phyloP scores from a whole-genome alignment of 2,888 invertebrate genomes.

The Parapristionchus giblindavisi region DNA sequence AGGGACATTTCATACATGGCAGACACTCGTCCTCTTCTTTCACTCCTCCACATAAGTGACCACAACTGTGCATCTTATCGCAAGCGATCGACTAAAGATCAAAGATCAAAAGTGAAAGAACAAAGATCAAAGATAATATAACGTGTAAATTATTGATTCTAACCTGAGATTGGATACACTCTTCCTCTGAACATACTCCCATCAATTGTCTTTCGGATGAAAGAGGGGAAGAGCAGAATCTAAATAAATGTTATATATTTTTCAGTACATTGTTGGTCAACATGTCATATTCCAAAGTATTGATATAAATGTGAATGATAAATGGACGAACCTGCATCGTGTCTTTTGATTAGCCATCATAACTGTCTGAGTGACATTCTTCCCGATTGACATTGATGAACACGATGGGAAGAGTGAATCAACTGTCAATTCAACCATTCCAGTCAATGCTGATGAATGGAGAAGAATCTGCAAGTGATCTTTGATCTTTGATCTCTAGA shows the following conservation, averaged over 20 bases:
- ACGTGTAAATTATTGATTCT: background rate
- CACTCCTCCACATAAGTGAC: slow-evolving; percentile 94
- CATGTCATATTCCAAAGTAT: background rate
- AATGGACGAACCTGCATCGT: slow-evolving; percentile 17
- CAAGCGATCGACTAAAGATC: slow-evolving; percentile 75
- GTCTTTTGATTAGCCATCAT: background rate
- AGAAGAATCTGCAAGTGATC: slow-evolving; percentile 1
- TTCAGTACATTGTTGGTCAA: background rate
- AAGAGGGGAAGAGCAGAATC: slow-evolving; percentile 20
- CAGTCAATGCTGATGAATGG: slow-evolving; percentile 23
- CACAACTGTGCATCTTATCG: slow-evolving; percentile 81
- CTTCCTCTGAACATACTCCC: slow-evolving; percentile 30
- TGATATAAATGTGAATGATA: background rate
- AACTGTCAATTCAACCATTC: slow-evolving; percentile 6
- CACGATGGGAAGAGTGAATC: slow-evolving; percentile 21
- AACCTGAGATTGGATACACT: slow-evolving; percentile 19
- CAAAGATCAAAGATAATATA: background rate
- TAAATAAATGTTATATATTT: background rate
- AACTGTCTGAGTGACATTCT: background rate
- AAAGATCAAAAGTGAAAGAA: background rate
- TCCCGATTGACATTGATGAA: slow-evolving; percentile 5
- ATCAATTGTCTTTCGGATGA: slow-evolving; percentile 10
- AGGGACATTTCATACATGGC: slow-evolving; percentile 86
- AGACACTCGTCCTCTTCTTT: slow-evolving; percentile 83
- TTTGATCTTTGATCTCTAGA: no score